Evolutionary conservation across 1,140 invertebrate species (phyloP), one percentile per base, ranked within the genome.

Genomic region (Teleogryllus occipitalis): DNA sequence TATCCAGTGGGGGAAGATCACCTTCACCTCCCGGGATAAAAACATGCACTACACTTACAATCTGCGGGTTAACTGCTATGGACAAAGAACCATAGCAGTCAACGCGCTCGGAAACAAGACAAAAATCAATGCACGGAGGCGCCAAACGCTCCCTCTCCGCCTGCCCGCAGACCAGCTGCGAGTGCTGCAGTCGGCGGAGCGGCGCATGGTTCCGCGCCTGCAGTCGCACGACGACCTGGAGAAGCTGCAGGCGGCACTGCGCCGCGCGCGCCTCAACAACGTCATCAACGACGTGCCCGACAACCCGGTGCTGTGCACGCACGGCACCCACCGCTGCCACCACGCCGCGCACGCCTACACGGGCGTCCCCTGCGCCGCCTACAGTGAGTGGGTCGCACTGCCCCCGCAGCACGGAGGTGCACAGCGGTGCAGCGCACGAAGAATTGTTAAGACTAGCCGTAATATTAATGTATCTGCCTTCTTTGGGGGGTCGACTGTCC

Each of bases 331-430:
- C 85, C 88, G 94, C 80, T 96, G 95, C 87, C 92, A 94, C 84
- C 95, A 97, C 84, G 94, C 95, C 7, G 93, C 95, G 18, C 95
- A 96, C 85, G 95, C 95, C 74, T 97, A 97, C 85, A 96, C 95
- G 8, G 95, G 95, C 21, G 90, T 96, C 74, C 95, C 95, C 49
- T 95, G 93, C 85, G 92, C 93, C 47, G 93, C 93, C 75, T 94
- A 94, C 85, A 91, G 93, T 95, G 89, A 93, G 92, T 91, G 82
- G 27, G 27, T 39, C 27, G 27, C 27, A 5, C 27, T 5, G 27
- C 27, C 27, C 27, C 27, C 5, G 27, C 27, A 39, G 27, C 27
- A 39, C 27, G 27, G 1, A 39, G 27, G 27, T 39, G 27, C 27
- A 5, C 27, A 5, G 27, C 5, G 27, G 27, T 1, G 27, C 27